phyloP scores from a whole-genome alignment of 2,888 invertebrate species.

The Macaria liturata region DNA sequence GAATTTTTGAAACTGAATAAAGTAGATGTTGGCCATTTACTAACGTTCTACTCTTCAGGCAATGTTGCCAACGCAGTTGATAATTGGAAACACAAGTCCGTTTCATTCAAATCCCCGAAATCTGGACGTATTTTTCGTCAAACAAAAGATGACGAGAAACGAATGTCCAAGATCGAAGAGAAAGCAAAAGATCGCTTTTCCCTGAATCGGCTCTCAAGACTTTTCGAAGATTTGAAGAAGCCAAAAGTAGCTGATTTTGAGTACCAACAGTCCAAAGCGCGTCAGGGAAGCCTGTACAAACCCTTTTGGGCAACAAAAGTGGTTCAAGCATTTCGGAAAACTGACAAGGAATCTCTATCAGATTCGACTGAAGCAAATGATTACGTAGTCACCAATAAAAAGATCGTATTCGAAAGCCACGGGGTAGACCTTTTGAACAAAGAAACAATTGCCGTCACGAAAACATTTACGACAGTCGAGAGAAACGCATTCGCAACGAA shows the following conservation, averaged over 20 bases:
- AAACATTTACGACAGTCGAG: conserved; percentile 24
- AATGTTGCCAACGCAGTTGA: conserved; percentile 47
- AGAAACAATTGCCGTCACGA: conserved; percentile 26
- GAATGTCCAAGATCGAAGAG: conserved; percentile 21
- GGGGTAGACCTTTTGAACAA: conserved; percentile 3
- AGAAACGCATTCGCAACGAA: conserved; percentile 29
- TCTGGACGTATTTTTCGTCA: conserved; percentile 57
- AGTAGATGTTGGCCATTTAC: conserved; percentile 58
- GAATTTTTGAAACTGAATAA: conserved; percentile 53
- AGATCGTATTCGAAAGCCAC: conserved; percentile 26
- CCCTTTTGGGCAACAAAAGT: conserved; percentile 71
- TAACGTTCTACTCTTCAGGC: conserved; percentile 51
- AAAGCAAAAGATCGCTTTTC: conserved; percentile 47
- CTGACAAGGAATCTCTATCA: conserved; percentile 25
- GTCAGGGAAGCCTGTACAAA: conserved; percentile 60
- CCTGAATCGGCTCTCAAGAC: conserved; percentile 38
- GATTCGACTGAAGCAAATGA: conserved; percentile 10
- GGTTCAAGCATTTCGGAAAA: conserved; percentile 33
- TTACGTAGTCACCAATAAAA: conserved; percentile 1
- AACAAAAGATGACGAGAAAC: conserved; percentile 32
- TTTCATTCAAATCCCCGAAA: conserved; percentile 67
- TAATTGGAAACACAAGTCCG: conserved; percentile 63
- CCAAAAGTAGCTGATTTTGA: conserved; percentile 65
- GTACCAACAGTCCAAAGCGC: conserved; percentile 59
- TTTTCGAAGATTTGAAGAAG: conserved; percentile 63